These are phyloP conservation scores for Eulithis testata DNA, from an alignment of 2,888 invertebrate species.

Conservation along the genomic window DNA sequence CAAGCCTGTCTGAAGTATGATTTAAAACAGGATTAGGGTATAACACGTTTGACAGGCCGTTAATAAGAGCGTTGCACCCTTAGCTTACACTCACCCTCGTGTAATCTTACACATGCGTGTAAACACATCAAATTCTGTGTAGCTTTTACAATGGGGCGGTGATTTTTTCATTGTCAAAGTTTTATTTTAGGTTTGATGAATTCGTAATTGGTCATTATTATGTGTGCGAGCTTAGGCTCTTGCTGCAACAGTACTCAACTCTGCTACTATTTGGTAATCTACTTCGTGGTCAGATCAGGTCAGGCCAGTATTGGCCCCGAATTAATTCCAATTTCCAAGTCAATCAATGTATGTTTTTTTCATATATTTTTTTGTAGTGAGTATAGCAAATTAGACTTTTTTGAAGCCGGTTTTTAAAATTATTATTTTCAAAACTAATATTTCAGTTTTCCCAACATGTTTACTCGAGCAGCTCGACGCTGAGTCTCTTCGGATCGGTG, in stretches of 20 bases:
- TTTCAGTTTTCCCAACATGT: conserved; percentile 1
- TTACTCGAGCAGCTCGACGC: conserved; percentile 15
- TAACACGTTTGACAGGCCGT: conserved; percentile 73
- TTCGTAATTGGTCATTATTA: conserved; percentile 22
- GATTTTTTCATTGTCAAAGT: conserved; percentile 39
- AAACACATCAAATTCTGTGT: conserved; percentile 52
- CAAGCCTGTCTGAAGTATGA: conserved; percentile 44
- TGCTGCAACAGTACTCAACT: neutral
- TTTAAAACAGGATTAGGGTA: conserved; percentile 69
- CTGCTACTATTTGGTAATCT: neutral
- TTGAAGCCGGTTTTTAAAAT: too few species aligned
- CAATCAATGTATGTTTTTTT: too few species aligned
- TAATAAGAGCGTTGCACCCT: conserved; percentile 78
- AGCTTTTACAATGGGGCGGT: conserved; percentile 45
- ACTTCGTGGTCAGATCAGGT: too few species aligned
- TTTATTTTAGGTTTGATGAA: conserved; percentile 26
- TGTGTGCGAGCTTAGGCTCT: neutral
- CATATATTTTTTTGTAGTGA: too few species aligned
- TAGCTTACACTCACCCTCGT: conserved; percentile 73
- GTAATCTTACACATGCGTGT: conserved; percentile 64
- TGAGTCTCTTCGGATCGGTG: conserved; percentile 55
- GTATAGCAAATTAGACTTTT: too few species aligned
- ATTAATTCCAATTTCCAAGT: too few species aligned
- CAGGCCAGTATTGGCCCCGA: too few species aligned
- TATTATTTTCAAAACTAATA: too few species aligned